These are phyloP conservation scores for Drosophila multiciliata DNA, from an alignment of 2,888 invertebrate genomes.

Conservation along the genomic window DNA sequence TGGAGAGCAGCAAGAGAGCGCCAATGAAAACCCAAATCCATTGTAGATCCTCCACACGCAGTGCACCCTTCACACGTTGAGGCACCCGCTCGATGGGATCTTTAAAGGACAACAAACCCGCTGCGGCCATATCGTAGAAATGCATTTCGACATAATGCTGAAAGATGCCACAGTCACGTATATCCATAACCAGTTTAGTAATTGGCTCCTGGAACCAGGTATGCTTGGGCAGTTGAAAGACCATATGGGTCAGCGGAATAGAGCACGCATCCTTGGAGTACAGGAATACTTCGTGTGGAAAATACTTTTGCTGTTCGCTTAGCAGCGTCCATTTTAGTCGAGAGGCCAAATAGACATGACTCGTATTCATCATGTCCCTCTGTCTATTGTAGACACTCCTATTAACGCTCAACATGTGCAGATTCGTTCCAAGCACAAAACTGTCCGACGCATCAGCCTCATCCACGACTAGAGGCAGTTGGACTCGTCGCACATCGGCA, in stretches of 20 bases:
- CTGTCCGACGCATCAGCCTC: neutral
- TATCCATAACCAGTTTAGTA: constrained; percentile 51
- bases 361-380: constrained; percentile 53
- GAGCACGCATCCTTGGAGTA: constrained; percentile 64
- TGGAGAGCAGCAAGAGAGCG: constrained; percentile 27
- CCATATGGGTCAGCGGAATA: constrained; percentile 29
- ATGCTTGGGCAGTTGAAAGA: constrained; percentile 50
- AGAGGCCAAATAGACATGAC: constrained; percentile 55
- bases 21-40: constrained; percentile 60
- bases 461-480: constrained; percentile 40
- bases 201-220: constrained; percentile 58
- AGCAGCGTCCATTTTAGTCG: constrained; percentile 58
- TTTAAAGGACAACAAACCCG: constrained; percentile 48
- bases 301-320: constrained; percentile 63
- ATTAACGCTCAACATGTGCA: constrained; percentile 18
- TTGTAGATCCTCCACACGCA: constrained; percentile 54
- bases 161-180: constrained; percentile 53
- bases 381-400: constrained; percentile 30
- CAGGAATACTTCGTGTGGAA: constrained; percentile 55
- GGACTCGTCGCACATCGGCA: constrained; percentile 37
- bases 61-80: constrained; percentile 5
- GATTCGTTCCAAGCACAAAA: neutral
- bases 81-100: constrained; percentile 43
- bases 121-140: constrained; percentile 69
- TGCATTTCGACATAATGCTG: constrained; percentile 61